These are phyloP conservation scores for Catharus bicknelli DNA, from an alignment of 2,113 vertebrate species.

Conservation along the genomic window DNA sequence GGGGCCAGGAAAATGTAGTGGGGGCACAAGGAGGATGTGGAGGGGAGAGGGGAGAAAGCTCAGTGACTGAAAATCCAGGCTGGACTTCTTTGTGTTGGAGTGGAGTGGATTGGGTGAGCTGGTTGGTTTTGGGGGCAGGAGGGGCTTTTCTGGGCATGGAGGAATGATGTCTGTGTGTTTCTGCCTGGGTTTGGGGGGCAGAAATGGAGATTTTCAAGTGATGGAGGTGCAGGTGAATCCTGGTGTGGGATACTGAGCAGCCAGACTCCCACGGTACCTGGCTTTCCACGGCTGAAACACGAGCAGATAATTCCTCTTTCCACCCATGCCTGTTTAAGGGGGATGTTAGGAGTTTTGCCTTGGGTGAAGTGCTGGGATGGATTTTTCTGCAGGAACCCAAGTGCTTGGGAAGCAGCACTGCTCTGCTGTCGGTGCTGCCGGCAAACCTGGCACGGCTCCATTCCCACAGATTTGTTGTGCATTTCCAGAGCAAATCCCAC, in stretches of 20 bases:
- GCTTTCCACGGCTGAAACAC: rapidly evolving
- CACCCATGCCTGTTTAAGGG: rapidly evolving
- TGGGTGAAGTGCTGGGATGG: not conserved
- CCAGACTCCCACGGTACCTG: rapidly evolving
- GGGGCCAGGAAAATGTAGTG: constrained; percentile 46
- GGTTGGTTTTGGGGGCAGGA: not conserved
- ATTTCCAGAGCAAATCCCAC: not conserved
- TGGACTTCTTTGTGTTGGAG: not conserved
- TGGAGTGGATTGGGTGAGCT: rapidly evolving
- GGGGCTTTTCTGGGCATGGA: rapidly evolving
- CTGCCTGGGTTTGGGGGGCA: not conserved
- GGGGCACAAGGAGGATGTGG: not conserved
- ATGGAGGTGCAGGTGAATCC: not conserved
- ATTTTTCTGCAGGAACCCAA: not conserved
- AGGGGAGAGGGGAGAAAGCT: not conserved
- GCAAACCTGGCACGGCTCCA: not conserved
- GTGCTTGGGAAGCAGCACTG: rapidly evolving
- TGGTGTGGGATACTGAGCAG: not conserved
- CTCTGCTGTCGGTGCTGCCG: rapidly evolving
- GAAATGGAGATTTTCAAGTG: not conserved
- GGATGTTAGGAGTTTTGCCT: not conserved
- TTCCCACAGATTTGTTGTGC: not conserved
- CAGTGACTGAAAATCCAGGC: rapidly evolving
- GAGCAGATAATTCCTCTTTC: not conserved
- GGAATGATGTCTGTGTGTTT: not conserved